phyloP scores from a whole-genome alignment of 2,113 vertebrate genomes.

The Dolichotis patagonum region DNA sequence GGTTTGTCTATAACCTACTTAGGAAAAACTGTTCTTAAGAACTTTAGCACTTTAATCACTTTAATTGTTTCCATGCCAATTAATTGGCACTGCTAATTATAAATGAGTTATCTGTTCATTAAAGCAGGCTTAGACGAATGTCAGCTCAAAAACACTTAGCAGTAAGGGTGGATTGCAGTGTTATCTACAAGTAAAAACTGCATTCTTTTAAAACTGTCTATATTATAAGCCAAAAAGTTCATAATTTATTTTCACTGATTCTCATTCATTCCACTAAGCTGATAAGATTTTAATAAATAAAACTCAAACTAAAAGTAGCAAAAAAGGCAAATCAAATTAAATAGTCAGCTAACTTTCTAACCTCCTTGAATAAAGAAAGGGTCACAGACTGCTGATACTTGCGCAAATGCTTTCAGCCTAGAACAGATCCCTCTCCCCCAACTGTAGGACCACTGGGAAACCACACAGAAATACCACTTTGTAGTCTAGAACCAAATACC shows the following conservation, averaged over 20 bases:
- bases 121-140: constrained; percentile 72
- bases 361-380: background rate
- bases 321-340: constrained; percentile 2
- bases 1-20: constrained; percentile 78
- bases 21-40: constrained; percentile 82
- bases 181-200: constrained; percentile 62
- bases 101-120: constrained; percentile 83
- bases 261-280: constrained; percentile 38
- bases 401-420: background rate
- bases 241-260: constrained; percentile 65
- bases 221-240: constrained; percentile 13
- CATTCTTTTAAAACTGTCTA: constrained; percentile 60
- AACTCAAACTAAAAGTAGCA: constrained; percentile 41
- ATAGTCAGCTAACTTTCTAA: constrained; percentile 13
- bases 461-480: background rate
- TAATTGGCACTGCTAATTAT: constrained; percentile 83
- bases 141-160: constrained; percentile 76
- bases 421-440: background rate
- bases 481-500: constrained; percentile 2
- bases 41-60: constrained; percentile 81
- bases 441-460: background rate
- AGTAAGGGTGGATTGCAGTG: constrained; percentile 55
- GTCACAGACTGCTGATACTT: background rate
- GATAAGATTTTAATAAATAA: constrained; percentile 55
- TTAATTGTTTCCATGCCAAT: constrained; percentile 82